A percentile compares a stretch with the other conserved stretches of the same genome.
Evolutionary conservation across 1,140 invertebrate genomes (phyloP).

Genomic region (Asbolus verrucosus): DNA sequence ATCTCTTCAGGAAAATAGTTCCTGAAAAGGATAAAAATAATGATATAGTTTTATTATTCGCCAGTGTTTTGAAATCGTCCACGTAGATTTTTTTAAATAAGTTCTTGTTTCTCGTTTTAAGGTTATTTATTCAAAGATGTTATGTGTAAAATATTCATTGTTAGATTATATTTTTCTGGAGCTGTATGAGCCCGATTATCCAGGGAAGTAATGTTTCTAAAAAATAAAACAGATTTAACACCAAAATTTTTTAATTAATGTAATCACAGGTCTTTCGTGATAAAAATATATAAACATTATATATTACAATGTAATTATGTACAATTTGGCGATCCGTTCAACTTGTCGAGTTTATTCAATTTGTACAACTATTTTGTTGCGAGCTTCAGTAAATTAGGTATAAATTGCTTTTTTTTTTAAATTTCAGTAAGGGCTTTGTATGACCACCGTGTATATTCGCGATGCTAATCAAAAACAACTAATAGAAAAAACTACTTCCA

Average conservation of each 20-base stretch:
- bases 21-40: conserved; percentile 25
- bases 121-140: no score
- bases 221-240: no score
- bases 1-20: conserved; percentile 18
- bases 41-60: conserved; percentile 28
- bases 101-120: no score
- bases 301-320: conserved; percentile 27
- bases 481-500: background rate
- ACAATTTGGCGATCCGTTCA: conserved; percentile 35
- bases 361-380: no score
- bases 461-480: background rate
- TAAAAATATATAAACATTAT: conserved; percentile 29
- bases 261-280: conserved; percentile 32
- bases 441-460: background rate
- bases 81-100: background rate
- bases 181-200: no score
- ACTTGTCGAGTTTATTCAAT: no score
- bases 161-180: no score
- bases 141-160: no score
- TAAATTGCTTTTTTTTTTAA: no score
- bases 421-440: no score
- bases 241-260: conserved; percentile 26
- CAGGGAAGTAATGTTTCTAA: no score
- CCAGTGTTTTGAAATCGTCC: conserved; percentile 6
- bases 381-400: no score